phyloP scores from a whole-genome alignment of 2,113 vertebrate genomes.

The Thomomys bottae region DNA sequence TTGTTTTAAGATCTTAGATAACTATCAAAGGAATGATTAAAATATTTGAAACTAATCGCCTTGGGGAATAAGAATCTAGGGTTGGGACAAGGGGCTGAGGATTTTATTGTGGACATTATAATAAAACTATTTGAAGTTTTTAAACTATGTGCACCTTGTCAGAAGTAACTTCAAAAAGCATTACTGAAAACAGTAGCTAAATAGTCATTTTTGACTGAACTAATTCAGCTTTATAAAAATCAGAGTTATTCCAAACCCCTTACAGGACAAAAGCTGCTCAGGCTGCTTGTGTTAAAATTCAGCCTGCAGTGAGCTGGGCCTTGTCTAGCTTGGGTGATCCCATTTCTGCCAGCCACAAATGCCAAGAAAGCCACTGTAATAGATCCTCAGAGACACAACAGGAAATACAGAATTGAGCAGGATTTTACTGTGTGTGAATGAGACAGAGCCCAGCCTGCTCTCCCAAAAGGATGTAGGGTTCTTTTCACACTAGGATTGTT shows the following conservation, averaged over 20 bases:
- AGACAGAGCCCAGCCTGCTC: background rate
- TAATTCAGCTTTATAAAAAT: background rate
- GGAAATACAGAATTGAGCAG: background rate
- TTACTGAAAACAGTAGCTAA: too few relatives aligned
- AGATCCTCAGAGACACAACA: background rate
- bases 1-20: constrained; percentile 32
- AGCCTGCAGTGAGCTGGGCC: background rate
- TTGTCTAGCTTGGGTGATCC: background rate
- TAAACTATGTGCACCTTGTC: background rate
- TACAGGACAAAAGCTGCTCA: background rate
- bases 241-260: background rate
- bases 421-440: constrained; percentile 26
- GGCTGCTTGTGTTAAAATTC: background rate
- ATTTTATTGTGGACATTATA: background rate
- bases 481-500: background rate
- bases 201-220: background rate
- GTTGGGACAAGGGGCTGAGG: background rate
- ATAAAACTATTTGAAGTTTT: background rate
- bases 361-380: constrained; percentile 8
- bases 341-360: background rate
- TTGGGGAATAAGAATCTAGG: background rate
- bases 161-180: background rate
- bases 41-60: background rate
- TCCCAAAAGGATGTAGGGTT: constrained; percentile 16
- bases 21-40: constrained; percentile 39